Percentiles rank a stretch among this genome's conserved stretches.
phyloP scores from a whole-genome alignment of 2,113 vertebrate genomes.

The Pavo muticus region DNA sequence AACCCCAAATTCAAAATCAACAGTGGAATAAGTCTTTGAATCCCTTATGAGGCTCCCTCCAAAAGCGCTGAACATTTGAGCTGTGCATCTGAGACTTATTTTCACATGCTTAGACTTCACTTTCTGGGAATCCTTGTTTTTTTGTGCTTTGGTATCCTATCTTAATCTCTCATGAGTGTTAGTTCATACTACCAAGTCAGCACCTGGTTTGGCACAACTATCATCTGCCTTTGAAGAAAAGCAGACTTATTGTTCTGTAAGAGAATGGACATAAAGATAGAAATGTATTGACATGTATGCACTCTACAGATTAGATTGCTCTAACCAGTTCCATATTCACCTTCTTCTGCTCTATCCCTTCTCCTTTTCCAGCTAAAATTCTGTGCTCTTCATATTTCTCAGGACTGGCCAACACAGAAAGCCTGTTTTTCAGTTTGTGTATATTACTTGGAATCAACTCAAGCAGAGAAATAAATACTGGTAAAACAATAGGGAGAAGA shows the following conservation, averaged over 20 bases:
- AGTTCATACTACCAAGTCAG: neutral
- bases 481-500: neutral
- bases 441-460: neutral
- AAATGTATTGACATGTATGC: neutral
- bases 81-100: neutral
- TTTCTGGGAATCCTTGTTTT: neutral
- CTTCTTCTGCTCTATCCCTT: neutral
- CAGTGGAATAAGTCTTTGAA: neutral
- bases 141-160: neutral
- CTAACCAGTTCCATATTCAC: neutral
- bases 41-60: too few relatives aligned
- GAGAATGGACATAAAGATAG: neutral
- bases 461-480: neutral
- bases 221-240: neutral
- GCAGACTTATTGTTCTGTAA: neutral
- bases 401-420: neutral
- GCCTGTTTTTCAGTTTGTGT: neutral
- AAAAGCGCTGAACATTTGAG: neutral
- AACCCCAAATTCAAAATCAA: too few relatives aligned
- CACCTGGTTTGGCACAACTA: neutral
- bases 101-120: neutral
- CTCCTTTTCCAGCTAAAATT: neutral
- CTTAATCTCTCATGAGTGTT: neutral
- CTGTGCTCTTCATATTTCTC: neutral
- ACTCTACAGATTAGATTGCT: neutral